These are phyloP conservation scores for Galerucella nymphaeae DNA, from an alignment of 2,888 invertebrate species.

Conservation along the genomic window DNA sequence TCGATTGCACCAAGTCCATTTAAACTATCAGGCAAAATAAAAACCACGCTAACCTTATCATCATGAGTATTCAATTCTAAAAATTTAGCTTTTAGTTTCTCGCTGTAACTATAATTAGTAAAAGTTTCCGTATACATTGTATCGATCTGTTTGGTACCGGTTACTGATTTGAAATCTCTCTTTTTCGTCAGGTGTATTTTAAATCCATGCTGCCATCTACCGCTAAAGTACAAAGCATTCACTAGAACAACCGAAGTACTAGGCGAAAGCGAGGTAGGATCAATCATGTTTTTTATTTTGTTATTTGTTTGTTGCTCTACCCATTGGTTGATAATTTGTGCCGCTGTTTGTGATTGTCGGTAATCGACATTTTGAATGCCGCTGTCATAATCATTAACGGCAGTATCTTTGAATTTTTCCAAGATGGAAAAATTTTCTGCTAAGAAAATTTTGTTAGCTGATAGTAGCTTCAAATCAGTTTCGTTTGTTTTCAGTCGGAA, in stretches of 20 bases:
- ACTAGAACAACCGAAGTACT: conserved; percentile 53
- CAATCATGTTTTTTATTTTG: conserved; percentile 55
- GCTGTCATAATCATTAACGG: conserved; percentile 70
- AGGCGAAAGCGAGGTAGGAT: conserved; percentile 42
- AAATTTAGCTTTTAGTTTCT: conserved; percentile 51
- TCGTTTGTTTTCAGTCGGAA: conserved; percentile 40
- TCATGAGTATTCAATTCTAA: conserved; percentile 52
- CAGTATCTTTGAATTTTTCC: conserved; percentile 10
- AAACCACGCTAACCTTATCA: conserved; percentile 48
- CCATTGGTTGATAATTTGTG: conserved; percentile 57
- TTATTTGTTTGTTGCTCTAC: conserved; percentile 56
- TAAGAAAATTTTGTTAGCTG: conserved; percentile 71
- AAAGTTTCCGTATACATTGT: conserved; percentile 50
- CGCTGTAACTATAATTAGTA: conserved; percentile 46
- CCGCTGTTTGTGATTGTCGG: conserved; percentile 42
- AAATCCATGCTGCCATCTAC: conserved; percentile 50
- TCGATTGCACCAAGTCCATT: conserved; percentile 47
- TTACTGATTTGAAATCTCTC: conserved; percentile 45
- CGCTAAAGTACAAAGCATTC: conserved; percentile 58
- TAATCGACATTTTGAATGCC: conserved; percentile 66
- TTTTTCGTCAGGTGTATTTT: conserved; percentile 40
- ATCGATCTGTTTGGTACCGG: conserved; percentile 47
- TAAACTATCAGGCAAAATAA: conserved; percentile 50
- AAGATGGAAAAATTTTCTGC: conserved; percentile 62
- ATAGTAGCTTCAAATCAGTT: conserved; percentile 44